Conservation (phyloP, 2,113 vertebrate species). For the Melanostigma gelatinosum region DNA sequence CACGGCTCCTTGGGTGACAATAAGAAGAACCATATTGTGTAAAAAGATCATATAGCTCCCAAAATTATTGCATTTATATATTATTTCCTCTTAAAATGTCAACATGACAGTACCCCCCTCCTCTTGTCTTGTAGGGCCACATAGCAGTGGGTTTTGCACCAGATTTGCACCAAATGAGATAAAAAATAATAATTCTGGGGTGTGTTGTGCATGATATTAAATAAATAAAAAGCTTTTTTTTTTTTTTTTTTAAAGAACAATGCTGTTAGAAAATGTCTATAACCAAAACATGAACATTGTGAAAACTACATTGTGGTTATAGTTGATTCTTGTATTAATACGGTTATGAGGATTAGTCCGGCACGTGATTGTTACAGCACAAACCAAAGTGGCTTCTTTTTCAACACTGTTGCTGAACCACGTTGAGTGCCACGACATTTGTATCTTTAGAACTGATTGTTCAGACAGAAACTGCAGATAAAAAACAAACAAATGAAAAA, state of each 20-base stretch:
- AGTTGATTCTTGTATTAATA: background rate
- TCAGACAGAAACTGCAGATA: background rate
- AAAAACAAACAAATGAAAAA: background rate
- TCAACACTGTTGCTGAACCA: background rate
- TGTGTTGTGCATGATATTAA: background rate
- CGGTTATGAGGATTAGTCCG: background rate
- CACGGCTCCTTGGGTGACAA: background rate
- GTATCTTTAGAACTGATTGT: background rate
- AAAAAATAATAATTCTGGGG: background rate
- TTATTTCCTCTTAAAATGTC: background rate
- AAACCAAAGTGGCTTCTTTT: background rate
- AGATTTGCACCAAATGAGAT: background rate
- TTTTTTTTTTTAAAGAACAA: no score
- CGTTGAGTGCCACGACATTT: background rate
- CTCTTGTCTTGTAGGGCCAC: background rate
- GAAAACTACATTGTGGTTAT: background rate
- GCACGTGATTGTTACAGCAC: background rate
- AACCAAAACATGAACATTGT: background rate
- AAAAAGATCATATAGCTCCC: conserved; percentile 9
- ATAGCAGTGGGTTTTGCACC: background rate
- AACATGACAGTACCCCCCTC: background rate
- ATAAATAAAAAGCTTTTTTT: background rate
- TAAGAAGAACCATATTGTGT: conserved; percentile 16
- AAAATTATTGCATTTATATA: background rate
- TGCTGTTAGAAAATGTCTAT: background rate